These are phyloP conservation scores for Punctoribates punctum DNA, from an alignment of 2,888 invertebrate genomes.

Conservation along the genomic window DNA sequence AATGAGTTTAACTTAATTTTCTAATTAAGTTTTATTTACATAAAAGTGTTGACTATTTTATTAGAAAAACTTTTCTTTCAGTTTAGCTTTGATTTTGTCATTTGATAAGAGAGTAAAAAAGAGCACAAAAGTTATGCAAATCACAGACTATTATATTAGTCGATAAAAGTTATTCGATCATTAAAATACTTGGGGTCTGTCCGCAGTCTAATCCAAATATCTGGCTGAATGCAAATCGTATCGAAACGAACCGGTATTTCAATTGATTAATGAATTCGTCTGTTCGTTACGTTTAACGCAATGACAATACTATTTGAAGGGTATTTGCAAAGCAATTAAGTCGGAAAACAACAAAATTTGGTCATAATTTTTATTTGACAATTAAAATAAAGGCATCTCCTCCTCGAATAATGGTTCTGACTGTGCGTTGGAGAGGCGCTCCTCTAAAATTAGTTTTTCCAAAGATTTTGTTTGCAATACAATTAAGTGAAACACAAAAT, in stretches of 20 bases:
- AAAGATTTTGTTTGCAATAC: not conserved
- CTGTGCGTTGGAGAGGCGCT: conserved; percentile 8
- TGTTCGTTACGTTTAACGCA: conserved; percentile 3
- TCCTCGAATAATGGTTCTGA: not conserved
- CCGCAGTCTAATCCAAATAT: no score
- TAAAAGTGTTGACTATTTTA: no score
- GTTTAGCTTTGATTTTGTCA: not conserved
- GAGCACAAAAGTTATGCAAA: not conserved
- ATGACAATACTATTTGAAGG: not conserved
- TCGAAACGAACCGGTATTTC: no score
- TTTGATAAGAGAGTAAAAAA: not conserved
- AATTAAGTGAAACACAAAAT: conserved; percentile 30
- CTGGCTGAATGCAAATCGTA: no score
- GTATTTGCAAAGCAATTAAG: conserved; percentile 6
- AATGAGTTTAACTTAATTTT: no score
- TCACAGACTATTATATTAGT: conserved; percentile 1
- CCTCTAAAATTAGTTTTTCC: conserved; percentile 25
- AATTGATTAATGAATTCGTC: not conserved
- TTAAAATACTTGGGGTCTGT: not conserved
- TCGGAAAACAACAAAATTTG: not conserved
- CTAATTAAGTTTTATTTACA: no score
- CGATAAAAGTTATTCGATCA: not conserved
- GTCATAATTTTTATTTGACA: conserved; percentile 27
- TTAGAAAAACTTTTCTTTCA: no score
- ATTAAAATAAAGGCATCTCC: conserved; percentile 14